phyloP scores from a whole-genome alignment of 2,888 invertebrate species.

The Eudemis profundana region DNA sequence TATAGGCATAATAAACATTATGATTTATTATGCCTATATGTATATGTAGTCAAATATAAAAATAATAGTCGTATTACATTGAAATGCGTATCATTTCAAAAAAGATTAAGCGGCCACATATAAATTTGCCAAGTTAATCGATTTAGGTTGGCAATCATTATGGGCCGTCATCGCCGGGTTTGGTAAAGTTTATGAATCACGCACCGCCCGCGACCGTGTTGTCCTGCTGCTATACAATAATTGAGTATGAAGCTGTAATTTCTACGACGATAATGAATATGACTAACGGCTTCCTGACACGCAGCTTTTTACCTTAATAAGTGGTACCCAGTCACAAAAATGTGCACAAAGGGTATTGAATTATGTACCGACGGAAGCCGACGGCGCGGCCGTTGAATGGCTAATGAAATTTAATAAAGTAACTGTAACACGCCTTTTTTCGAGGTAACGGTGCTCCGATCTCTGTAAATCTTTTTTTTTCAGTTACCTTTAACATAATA shows the following conservation, averaged over 20 bases:
- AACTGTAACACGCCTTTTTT: constrained; percentile 31
- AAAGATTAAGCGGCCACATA: constrained; percentile 53
- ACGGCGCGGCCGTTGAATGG: constrained; percentile 48
- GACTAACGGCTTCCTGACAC: constrained; percentile 76
- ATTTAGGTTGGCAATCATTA: constrained; percentile 61
- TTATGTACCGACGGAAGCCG: constrained; percentile 63
- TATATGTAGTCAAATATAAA: no score
- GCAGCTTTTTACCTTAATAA: constrained; percentile 78
- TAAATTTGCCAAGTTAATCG: constrained; percentile 58
- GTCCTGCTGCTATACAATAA: constrained; percentile 66
- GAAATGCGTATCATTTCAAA: no score
- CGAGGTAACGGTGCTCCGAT: constrained; percentile 4
- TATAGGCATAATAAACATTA: no score
- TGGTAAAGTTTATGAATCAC: constrained; percentile 71
- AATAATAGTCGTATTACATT: no score
- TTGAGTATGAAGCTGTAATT: constrained; percentile 77
- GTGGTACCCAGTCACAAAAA: constrained; percentile 65
- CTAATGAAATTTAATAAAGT: constrained; percentile 51
- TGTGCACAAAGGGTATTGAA: constrained; percentile 69
- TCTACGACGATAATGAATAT: constrained; percentile 79
- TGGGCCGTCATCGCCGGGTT: constrained; percentile 58
- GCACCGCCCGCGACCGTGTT: constrained; percentile 60
- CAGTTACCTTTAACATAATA: no score
- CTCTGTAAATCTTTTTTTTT: background rate
- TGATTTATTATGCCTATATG: no score